A percentile compares a stretch with the other conserved stretches of the same genome.
Conservation (phyloP, 2,888 invertebrate genomes). For the Pterostichus niger region DNA sequence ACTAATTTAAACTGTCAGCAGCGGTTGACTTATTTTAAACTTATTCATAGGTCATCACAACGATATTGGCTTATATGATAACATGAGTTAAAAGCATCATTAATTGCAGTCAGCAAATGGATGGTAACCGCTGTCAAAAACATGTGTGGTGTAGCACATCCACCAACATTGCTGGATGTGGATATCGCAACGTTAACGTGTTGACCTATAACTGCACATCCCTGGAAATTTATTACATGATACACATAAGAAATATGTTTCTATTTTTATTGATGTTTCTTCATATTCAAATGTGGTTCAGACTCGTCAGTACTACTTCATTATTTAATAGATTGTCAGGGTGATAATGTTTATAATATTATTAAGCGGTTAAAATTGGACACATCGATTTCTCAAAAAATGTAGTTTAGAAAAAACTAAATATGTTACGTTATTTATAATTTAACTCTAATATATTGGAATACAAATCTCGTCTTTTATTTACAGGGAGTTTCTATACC, state of each 20-base stretch:
- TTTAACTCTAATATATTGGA: too few species aligned
- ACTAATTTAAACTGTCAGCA: too few species aligned
- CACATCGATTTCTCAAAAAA: too few species aligned
- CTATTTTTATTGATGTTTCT: neutral
- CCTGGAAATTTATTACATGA: conserved; percentile 42
- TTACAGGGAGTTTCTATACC: too few species aligned
- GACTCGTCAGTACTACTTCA: too few species aligned
- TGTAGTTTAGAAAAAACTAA: too few species aligned
- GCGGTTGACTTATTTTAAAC: neutral
- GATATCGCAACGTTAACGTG: conserved; percentile 25
- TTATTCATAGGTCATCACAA: conserved; percentile 10
- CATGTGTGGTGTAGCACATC: conserved; percentile 35
- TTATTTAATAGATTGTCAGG: too few species aligned
- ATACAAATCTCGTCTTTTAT: too few species aligned
- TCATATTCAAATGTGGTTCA: too few species aligned
- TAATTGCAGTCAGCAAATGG: conserved; percentile 44
- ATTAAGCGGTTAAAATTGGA: too few species aligned
- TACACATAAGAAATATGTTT: conserved; percentile 11
- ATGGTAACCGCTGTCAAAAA: conserved; percentile 50
- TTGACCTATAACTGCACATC: conserved; percentile 47
- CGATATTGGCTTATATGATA: conserved; percentile 35
- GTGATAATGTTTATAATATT: too few species aligned
- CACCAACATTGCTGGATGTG: conserved; percentile 39
- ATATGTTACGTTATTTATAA: too few species aligned
- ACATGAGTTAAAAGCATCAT: conserved; percentile 42